Percentiles rank a stretch among this genome's conserved stretches.
Conservation (phyloP, 2,888 invertebrate genomes). For the Clistopyga incitator region DNA sequence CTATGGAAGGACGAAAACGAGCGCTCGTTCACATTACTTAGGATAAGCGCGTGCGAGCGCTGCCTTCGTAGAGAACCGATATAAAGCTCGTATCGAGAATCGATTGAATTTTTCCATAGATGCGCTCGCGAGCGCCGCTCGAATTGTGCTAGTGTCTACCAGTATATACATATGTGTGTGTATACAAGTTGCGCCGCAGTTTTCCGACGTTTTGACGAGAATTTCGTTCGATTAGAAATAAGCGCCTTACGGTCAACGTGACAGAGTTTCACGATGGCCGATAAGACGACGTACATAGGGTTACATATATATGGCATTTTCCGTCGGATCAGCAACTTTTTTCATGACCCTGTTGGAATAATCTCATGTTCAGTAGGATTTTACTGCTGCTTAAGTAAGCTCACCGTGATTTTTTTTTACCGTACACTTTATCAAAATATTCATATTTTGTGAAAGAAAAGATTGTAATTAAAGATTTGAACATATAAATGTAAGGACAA, state of each 20-base stretch:
- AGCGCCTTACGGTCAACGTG: conserved; percentile 54
- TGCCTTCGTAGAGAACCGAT: conserved; percentile 25
- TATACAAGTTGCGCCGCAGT: background rate
- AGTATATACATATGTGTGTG: background rate
- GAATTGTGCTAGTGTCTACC: conserved; percentile 10
- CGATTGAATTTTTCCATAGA: conserved; percentile 65
- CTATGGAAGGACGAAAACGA: conserved; percentile 52
- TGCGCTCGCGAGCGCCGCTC: background rate
- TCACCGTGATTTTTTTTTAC: too few species aligned
- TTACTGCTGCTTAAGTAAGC: too few species aligned
- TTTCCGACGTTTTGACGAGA: conserved; percentile 33
- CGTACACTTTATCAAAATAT: too few species aligned
- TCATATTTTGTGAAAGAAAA: too few species aligned
- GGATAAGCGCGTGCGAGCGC: conserved; percentile 52
- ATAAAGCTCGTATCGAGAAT: conserved; percentile 67
- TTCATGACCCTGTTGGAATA: too few species aligned
- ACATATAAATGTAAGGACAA: too few species aligned
- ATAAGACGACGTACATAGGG: background rate
- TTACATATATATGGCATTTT: background rate
- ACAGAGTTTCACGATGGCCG: background rate
- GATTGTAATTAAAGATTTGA: too few species aligned
- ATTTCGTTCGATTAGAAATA: conserved; percentile 54
- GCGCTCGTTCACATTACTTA: conserved; percentile 63
- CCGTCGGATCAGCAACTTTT: too few species aligned
- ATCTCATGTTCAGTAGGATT: too few species aligned